These are phyloP conservation scores for Cerastis rubricosa DNA, from an alignment of 2,888 invertebrate genomes.

Conservation along the genomic window DNA sequence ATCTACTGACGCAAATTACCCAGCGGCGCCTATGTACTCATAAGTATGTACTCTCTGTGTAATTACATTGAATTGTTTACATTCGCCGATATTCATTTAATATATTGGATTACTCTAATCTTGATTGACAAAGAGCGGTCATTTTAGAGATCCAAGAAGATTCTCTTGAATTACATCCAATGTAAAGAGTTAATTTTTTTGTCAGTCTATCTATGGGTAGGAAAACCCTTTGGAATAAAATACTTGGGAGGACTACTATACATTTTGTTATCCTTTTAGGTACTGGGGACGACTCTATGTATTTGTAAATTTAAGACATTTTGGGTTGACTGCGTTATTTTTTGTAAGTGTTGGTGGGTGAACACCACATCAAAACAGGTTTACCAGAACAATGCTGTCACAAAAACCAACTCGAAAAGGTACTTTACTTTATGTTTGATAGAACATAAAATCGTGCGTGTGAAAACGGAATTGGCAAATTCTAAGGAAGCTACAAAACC, in stretches of 20 bases:
- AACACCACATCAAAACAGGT: background rate
- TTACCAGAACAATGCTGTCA: background rate
- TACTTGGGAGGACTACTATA: too few relatives aligned
- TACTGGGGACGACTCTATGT: background rate
- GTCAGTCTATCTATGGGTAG: background rate
- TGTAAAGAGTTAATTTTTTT: background rate
- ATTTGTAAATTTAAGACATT: background rate
- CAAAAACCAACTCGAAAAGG: background rate
- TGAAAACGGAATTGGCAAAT: background rate
- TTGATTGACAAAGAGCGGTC: constrained; percentile 25
- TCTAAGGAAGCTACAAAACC: background rate
- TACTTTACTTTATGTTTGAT: background rate
- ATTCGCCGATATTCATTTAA: constrained; percentile 6
- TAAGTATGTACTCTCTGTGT: constrained; percentile 18
- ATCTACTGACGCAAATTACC: constrained; percentile 41
- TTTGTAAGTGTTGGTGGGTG: background rate
- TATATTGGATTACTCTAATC: constrained; percentile 42
- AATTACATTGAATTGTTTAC: constrained; percentile 44
- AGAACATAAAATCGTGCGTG: background rate
- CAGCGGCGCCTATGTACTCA: background rate
- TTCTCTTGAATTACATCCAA: background rate
- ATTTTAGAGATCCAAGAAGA: constrained; percentile 9
- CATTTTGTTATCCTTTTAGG: background rate
- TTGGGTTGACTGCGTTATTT: background rate
- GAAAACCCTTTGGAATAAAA: background rate